These are phyloP conservation scores for Cydia splendana DNA, from an alignment of 1,140 invertebrate species.

Conservation along the genomic window DNA sequence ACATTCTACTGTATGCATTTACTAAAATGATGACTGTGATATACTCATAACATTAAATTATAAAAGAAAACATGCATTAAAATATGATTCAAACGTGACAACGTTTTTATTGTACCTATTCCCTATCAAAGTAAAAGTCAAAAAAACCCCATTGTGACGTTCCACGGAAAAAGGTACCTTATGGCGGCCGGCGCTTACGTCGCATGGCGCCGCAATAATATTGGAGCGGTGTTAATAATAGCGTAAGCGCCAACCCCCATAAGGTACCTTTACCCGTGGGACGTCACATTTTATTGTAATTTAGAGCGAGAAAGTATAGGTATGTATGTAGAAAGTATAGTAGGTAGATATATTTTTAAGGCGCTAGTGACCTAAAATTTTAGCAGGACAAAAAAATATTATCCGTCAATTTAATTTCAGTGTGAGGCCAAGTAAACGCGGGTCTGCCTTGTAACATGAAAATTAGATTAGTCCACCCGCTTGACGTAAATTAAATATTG, in stretches of 20 bases:
- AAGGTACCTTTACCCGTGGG: too few relatives aligned
- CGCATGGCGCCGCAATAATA: too few relatives aligned
- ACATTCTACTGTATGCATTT: constrained; percentile 28
- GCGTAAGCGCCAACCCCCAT: too few relatives aligned
- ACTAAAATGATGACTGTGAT: constrained; percentile 76
- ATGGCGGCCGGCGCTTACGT: too few relatives aligned
- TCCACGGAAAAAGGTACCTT: too few relatives aligned
- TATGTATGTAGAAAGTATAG: too few relatives aligned
- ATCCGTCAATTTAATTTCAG: background rate
- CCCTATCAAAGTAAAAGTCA: too few relatives aligned
- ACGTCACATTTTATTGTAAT: too few relatives aligned
- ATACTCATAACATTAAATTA: constrained; percentile 71
- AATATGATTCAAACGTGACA: constrained; percentile 54
- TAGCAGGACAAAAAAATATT: background rate
- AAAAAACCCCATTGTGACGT: too few relatives aligned
- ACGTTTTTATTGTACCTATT: constrained; percentile 42
- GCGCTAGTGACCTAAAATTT: background rate
- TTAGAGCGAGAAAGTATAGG: too few relatives aligned
- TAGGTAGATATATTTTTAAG: background rate
- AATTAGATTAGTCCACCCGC: constrained; percentile 26
- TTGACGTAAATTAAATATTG: constrained; percentile 24
- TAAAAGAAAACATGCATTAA: constrained; percentile 69
- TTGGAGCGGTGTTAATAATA: too few relatives aligned
- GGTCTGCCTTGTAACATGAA: constrained; percentile 28
- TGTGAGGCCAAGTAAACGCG: constrained; percentile 6